These are phyloP conservation scores for Cotesia congregata DNA, from an alignment of 2,888 invertebrate species.

Conservation along the genomic window DNA sequence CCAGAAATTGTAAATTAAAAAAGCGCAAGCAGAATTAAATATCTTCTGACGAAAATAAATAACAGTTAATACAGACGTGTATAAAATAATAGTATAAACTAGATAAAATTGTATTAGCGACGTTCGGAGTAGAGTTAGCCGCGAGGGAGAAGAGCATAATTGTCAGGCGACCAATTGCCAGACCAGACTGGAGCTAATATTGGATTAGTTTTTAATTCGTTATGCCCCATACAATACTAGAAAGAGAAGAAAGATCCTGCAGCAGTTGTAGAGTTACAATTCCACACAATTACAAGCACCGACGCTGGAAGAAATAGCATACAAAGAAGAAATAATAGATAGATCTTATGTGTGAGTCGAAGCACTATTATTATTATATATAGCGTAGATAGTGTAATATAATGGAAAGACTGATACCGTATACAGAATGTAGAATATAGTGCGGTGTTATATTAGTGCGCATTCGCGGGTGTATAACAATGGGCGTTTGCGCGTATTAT, in stretches of 20 bases:
- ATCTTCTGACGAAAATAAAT: not conserved
- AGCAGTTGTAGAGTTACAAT: too few species aligned
- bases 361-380: too few species aligned
- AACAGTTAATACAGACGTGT: slow-evolving; percentile 15
- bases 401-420: slow-evolving; percentile 18
- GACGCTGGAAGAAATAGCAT: too few species aligned
- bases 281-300: too few species aligned
- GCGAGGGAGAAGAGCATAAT: slow-evolving; percentile 50
- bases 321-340: too few species aligned
- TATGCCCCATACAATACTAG: slow-evolving; percentile 32
- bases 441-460: slow-evolving; percentile 31
- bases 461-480: slow-evolving; percentile 30
- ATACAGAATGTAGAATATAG: not conserved
- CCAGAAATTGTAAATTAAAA: not conserved
- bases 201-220: slow-evolving; percentile 65
- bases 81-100: slow-evolving; percentile 22
- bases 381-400: not conserved
- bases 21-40: too few species aligned
- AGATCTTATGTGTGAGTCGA: too few species aligned
- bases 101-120: slow-evolving; percentile 13
- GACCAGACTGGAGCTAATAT: slow-evolving; percentile 55
- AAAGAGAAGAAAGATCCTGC: too few species aligned
- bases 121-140: slow-evolving; percentile 22
- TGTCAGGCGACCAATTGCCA: slow-evolving; percentile 52
- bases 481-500: slow-evolving; percentile 29